Base-by-base conservation (phyloP, 2,888 invertebrate genomes). In the Tachina fera region DNA sequence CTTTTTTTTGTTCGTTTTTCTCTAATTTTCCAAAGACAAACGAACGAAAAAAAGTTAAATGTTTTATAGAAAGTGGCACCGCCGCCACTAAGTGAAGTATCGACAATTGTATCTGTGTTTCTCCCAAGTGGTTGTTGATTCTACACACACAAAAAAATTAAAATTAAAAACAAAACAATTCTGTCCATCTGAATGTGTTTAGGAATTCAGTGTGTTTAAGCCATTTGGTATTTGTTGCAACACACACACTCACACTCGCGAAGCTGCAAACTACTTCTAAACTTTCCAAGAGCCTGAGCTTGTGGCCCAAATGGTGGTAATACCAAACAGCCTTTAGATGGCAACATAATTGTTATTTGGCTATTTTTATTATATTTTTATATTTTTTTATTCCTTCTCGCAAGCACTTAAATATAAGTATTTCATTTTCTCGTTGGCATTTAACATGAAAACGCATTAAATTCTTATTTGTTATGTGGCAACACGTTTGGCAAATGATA, bases 391-490 rank as follows among this genome's bases (percentile, higher is more conserved):
- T 43, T 22, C 19, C 41, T 22, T 1, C 22, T 65, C 47, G 47
- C 49, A 58, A 41, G 31, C 39, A 56, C 11, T 72, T 65, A 80
- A 78, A 81, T 68, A 77, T 75, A n/a, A n/a, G n/a, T n/a, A 71
- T 76, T 75, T 84, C 58, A 49, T 79, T 80, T 65, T 65, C 56
- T 80, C 56, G 58, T 81, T 76, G 80, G 61, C 83, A 78, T 76
- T 83, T 74, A 83, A 80, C 88, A 88, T 76, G 83, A 72, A 86
- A 83, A 90, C 90, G 90, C 90, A 90, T 90, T 90, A 90, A 90
- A 90, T 90, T 89, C 90, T 89, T 90, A 89, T 89, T 90, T 89
- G 89, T 89, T 89, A 89, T 88, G 78, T 89, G 84, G 84, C 76
- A 84, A 84, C 90, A 88, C 89, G 89, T 88, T 67, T 80, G 75